Base-by-base conservation (phyloP, 1,140 invertebrate genomes). In the Drosophila orena region DNA sequence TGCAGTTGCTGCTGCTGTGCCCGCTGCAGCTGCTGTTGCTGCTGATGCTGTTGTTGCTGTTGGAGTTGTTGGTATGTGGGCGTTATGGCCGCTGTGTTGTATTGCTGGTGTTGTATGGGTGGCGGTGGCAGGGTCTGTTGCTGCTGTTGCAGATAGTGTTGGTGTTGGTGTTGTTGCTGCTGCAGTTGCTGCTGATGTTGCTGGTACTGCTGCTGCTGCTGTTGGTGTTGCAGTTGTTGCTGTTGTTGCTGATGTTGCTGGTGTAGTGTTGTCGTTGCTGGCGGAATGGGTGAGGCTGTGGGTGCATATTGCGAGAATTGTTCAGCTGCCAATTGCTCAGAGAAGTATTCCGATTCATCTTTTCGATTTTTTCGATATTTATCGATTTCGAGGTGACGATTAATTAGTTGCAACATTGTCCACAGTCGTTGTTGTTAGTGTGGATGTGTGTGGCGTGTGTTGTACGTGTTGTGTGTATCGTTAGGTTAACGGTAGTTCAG, bases 291-390 rank as follows among this genome's bases (percentile, higher is more conserved):
- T 71, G 86, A 77, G 66, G 78, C 80, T 91, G 81, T 90, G 72
- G 91, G 91, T 79, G 91, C 86, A 91, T 92, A 92, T 85, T 92
- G 92, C 79, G 91, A 92, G 43, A 92, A 91, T 83, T 92, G 92
- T 91, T 92, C 92, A 77, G 92, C 92, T 69, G 92, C 92, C 86
- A 92, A 85, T 90, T 92, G 91, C 79, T 92, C 92, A 74, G 92
- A 92, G 81, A 92, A 92, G 81, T 92, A 92, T 85, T 92, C 92
- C 77, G 92, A 92, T 89, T 92, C 92, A 53, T 91, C 90, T 52
- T 88, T 69, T 66, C 27, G 34, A 56, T 68, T 54, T 60, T 43
- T 14, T 62, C 35, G 42, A 43, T 52, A 50, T 49, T 43, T 1
- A 17, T 57, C 35, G 52, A 15, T 53, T 27, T 34, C 7, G 11